Evolutionary conservation across 2,797 vertebrate genomes (phyloP).

Genomic region (Momotus momota): DNA sequence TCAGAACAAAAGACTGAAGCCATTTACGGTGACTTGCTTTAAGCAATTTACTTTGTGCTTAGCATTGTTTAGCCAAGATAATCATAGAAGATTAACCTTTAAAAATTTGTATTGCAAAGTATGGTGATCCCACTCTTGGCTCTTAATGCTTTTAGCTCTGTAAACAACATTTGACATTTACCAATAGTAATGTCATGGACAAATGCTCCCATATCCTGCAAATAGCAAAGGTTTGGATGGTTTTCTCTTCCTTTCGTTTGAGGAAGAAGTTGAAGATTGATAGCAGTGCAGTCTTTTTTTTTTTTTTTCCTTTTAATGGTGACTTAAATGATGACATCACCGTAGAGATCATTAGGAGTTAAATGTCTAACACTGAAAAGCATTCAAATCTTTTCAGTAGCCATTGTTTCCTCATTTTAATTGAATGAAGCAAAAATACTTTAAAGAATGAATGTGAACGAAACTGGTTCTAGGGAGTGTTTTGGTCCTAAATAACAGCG

Average conservation of each 20-base stretch:
- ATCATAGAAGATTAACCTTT: conserved; percentile 68
- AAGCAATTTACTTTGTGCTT: conserved; percentile 46
- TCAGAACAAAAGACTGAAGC: conserved; percentile 17
- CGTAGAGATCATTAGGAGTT: not conserved
- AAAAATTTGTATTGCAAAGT: conserved; percentile 48
- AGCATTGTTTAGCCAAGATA: conserved; percentile 47
- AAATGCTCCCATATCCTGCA: not conserved
- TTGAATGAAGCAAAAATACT: not conserved
- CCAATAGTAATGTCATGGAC: not conserved
- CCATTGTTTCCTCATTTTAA: not conserved
- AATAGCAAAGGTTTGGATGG: not conserved
- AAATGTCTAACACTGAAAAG: not conserved
- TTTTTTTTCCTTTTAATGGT: not conserved
- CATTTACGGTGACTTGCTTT: conserved; percentile 9
- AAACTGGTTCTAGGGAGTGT: rapidly evolving
- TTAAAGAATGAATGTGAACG: not conserved
- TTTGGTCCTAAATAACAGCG: not conserved
- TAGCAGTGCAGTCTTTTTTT: not conserved
- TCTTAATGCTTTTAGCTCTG: conserved; percentile 51
- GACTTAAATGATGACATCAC: not conserved
- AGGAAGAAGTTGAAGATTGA: not conserved
- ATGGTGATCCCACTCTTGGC: conserved; percentile 23
- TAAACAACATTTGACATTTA: conserved; percentile 64
- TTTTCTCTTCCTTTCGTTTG: not conserved
- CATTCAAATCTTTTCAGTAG: not conserved